Evolutionary conservation across 2,888 invertebrate species (phyloP), one percentile per base, ranked within the genome.

Genomic region (Schizotus pectinicornis): DNA sequence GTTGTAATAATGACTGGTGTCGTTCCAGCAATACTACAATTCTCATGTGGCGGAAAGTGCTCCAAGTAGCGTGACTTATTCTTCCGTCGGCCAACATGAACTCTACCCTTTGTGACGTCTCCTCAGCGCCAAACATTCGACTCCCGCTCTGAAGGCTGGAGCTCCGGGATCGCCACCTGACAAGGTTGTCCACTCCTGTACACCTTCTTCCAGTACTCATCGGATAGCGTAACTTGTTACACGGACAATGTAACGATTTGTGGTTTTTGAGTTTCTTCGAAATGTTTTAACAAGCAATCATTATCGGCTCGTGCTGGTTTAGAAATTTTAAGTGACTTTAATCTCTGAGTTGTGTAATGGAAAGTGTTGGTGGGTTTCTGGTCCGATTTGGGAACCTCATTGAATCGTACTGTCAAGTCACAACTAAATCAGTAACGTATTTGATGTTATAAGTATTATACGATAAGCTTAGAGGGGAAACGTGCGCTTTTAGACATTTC

Each of bases 91-190:
- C 36, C 86, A 86, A 72, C 87, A 87, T 68, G 87, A 87, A 75
- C 82, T 87, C 79, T 86, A 86, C 75, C 83, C 85, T n/a, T 85
- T 87, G 84, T 87, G 86, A 87, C 86, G 85, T 66, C 84, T 85
- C 70, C 82, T 82, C 80, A 81, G 67, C 81, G 82, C 78, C 2
- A 63, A 63, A 59, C 64, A 59, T 34, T 67, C 59, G 77, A 80
- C 67, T 57, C 65, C 64, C 46, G 62, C 63, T 43, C 47, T 67
- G 43, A 61, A 68, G 50, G 58, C 59, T 48, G 64, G 60, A 55
- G 61, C 64, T 42, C 69, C 69, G 31, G 71, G 68, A 39, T 74
- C 74, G 47, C 73, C 76, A 2, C 67, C 73, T 6, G 73, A 73
- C 59, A 59, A 74, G 31, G 71, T 76, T 42, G 56, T 78, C 32